Percentiles rank a stretch among this genome's conserved stretches.
Conservation (phyloP, 2,113 vertebrate species). For the Peromyscus polionotus region DNA sequence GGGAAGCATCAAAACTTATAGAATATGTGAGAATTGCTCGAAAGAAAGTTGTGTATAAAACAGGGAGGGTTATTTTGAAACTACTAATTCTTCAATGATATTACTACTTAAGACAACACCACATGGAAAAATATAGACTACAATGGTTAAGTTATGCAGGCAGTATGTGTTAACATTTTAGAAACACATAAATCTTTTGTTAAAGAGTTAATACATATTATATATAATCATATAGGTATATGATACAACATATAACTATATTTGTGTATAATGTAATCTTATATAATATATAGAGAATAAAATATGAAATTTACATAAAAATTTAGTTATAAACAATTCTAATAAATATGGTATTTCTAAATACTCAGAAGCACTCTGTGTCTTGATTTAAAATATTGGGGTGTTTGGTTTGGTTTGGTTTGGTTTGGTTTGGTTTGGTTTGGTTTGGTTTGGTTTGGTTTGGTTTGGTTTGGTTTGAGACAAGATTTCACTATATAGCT, state of each 20-base stretch:
- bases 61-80: not conserved
- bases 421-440: not conserved
- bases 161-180: not conserved
- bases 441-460: not conserved
- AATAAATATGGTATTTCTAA: not conserved
- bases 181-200: not conserved
- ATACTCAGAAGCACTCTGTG: not conserved
- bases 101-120: not conserved
- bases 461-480: not conserved
- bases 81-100: not conserved
- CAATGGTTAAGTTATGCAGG: not conserved
- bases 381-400: not conserved
- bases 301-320: conserved; percentile 11
- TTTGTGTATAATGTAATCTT: not conserved
- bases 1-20: not conserved
- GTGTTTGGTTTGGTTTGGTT: not conserved
- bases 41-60: not conserved
- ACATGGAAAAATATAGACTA: not conserved
- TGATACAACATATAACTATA: not conserved
- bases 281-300: not conserved
- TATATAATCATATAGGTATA: not conserved
- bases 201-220: not conserved
- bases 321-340: not conserved
- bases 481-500: not conserved
- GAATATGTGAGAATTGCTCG: not conserved